Conservation (phyloP, 92 coral and sea anemone species). For the Phymanthus crucifer region DNA sequence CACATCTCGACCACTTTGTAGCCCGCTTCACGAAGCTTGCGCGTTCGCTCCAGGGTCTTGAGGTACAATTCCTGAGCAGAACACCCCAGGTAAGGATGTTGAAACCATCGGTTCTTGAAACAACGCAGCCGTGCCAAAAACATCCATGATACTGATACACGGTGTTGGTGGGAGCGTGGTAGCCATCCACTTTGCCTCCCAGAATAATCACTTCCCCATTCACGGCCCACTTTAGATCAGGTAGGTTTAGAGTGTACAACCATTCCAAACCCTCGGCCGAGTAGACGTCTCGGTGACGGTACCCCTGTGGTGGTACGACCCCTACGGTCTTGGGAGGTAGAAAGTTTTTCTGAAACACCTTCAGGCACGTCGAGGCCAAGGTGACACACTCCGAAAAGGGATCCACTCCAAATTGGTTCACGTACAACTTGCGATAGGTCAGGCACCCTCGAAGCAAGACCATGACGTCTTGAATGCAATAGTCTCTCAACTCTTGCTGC, state of each 20-base stretch:
- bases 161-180: no score
- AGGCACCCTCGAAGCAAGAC: constrained; percentile 10
- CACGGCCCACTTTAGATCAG: background rate
- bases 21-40: background rate
- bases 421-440: background rate
- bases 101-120: background rate
- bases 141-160: background rate
- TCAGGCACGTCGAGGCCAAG: no score
- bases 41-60: background rate
- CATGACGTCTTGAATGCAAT: constrained; percentile 10
- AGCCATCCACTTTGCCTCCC: no score
- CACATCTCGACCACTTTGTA: background rate
- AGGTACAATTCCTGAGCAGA: background rate
- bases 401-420: background rate
- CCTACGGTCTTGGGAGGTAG: background rate
- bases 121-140: background rate
- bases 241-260: background rate
- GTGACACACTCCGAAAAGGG: background rate
- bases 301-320: background rate
- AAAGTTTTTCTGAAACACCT: background rate
- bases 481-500: background rate
- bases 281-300: background rate
- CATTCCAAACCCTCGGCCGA: background rate
- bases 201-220: no score
- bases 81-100: background rate